Conservation (phyloP, 1,140 invertebrate genomes). For the Drosophila sechellia region DNA sequence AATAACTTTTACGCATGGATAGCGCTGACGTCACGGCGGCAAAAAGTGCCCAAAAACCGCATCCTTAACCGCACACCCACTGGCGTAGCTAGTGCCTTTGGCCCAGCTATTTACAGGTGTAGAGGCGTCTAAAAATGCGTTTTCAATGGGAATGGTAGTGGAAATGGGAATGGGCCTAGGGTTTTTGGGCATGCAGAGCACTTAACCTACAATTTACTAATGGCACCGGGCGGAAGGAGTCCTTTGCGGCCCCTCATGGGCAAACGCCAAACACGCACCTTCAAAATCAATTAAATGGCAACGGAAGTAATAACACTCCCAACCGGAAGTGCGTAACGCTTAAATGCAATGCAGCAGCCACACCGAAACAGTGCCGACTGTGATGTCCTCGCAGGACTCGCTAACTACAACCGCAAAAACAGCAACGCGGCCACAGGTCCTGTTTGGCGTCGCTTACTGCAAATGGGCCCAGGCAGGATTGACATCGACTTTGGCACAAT, state of each 20-base stretch:
- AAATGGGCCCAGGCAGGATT: conserved; percentile 57
- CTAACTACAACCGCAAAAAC: conserved; percentile 67
- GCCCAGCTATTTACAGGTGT: conserved; percentile 50
- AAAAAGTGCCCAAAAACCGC: conserved; percentile 71
- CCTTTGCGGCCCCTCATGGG: background rate
- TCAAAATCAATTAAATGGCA: conserved; percentile 81
- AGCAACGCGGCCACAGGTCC: conserved; percentile 43
- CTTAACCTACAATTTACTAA: conserved; percentile 81
- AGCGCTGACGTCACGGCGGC: conserved; percentile 53
- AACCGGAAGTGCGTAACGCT: conserved; percentile 77
- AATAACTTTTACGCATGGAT: conserved; percentile 80
- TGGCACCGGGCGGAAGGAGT: conserved; percentile 58
- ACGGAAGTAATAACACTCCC: conserved; percentile 81
- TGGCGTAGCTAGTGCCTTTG: background rate
- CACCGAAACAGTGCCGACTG: conserved; percentile 8
- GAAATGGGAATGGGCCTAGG: conserved; percentile 1
- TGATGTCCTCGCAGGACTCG: conserved; percentile 6
- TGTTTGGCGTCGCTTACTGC: conserved; percentile 49
- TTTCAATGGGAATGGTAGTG: conserved; percentile 8
- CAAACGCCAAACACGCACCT: conserved; percentile 55
- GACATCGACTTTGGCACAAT: conserved; percentile 49
- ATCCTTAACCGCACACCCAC: conserved; percentile 51
- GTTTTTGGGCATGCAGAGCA: conserved; percentile 55
- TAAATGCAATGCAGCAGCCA: conserved; percentile 72
- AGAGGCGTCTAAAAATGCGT: conserved; percentile 46